Evolutionary conservation across 2,113 vertebrate genomes (phyloP), one percentile per base, ranked within the genome.

Genomic region (Pristiophorus japonicus): DNA sequence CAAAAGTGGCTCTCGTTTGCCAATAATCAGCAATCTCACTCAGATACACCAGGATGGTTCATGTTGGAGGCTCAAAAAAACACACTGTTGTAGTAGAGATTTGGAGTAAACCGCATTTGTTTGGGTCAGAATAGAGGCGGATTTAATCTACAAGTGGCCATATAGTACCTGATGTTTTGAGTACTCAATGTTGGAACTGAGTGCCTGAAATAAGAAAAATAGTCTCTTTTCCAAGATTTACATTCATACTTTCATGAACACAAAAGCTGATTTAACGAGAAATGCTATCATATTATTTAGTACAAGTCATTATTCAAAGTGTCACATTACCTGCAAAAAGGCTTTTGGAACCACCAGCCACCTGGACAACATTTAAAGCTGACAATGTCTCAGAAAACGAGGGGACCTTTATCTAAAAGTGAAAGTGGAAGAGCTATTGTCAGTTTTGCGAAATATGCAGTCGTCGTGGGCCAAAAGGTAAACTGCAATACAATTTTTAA

Each of bases 261-360:
- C 38, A 81, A 42, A 81, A 81, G 18, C 14, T 1, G 18, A n/a
- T 42, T 16, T 70, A n/a, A 42, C n/a, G 42, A 18, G 75, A 38
- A 78, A 78, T 38, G 3, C 75, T 8, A 73, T 75, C 70, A 34
- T 75, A 75, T 75, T 8, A 34, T 2, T 75, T 75, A 75, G 30
- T 34, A 75, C 2, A 75, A 75, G 34, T 34, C 70, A 88, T 14
- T 7, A 92, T 92, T 20, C 65, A 63, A 42, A 92, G 34, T 47
- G 34, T 47, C 12, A 30, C 24, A 51, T 0, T 97, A 99, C 99
- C 99, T 97, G 99, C 99, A 98, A 99, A 99, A 95, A 99, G 98
- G 96, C 99, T 99, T 97, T 99, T 99, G 70, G 99, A 99, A 34
- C 99, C 99, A 84, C 99, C 99, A 59, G 99, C 99, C 96, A 99